Evolutionary conservation across 2,797 vertebrate genomes (phyloP), one percentile per base, ranked within the genome.

Genomic region (Protonibea diacanthus): DNA sequence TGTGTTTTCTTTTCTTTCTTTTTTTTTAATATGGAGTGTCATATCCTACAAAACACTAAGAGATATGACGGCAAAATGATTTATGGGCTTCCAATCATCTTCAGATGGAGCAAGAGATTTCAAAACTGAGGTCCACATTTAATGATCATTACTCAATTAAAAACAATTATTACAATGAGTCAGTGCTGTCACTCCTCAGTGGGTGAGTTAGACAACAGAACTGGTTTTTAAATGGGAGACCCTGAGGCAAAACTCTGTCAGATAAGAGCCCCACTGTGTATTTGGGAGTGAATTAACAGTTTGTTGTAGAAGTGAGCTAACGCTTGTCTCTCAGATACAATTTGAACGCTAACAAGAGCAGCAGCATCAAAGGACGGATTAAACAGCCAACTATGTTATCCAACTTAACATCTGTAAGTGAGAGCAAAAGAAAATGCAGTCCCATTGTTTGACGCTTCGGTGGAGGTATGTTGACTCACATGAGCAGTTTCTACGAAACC

Each of bases 401-500:
- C 42, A 12, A 42, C 14, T 49, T 0, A 21, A 49, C 27, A 13
- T 69, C n/a, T 63, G 51, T 62, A 23, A 76, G 73, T n/a, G 57
- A 73, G 80, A 77, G 77, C 57, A 12, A n/a, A 69, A 66, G 14
- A 53, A 81, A 64, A 73, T 0, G 81, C 63, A 44, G 56, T 52
- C 14, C 78, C 79, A 81, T 91, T 91, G 92, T 92, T 80, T 17
- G 10, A 63, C 58, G 63, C 70, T 44, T 57, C 27, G n/a, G 48
- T 44, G 71, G 60, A 89, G 89, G 86, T 87, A 87, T 90, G 88
- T 68, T 88, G 90, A 86, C 86, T 85, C 82, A 81, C 86, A n/a
- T 76, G 56, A 61, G 74, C 74, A 84, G 93, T 95, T 92, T 95
- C 94, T 84, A 90, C 87, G 93, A 95, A 95, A 95, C 94, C 68